These are phyloP conservation scores for Platynereis dumerilii DNA, from an alignment of 2,888 invertebrate species.

Conservation along the genomic window DNA sequence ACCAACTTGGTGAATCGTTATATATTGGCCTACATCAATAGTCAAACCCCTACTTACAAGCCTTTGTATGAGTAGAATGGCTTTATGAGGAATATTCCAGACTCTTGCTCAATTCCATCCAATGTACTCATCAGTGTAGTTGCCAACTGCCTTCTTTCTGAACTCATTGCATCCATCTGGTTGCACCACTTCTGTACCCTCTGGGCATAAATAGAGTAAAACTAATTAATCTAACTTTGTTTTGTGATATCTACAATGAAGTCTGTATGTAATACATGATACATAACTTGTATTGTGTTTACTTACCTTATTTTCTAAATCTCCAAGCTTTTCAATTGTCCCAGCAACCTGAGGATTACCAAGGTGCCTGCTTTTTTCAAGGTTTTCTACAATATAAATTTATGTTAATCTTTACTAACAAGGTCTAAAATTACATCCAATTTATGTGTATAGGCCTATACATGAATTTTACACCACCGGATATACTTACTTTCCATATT, in stretches of 20 bases:
- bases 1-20: no score
- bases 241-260: no score
- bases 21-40: no score
- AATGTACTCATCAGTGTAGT: constrained; percentile 56
- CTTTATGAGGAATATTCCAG: constrained; percentile 62
- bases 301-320: constrained; percentile 54
- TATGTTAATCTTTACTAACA: no score
- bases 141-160: constrained; percentile 52
- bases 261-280: no score
- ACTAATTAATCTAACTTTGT: no score
- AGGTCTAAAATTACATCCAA: not conserved
- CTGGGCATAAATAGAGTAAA: constrained; percentile 41
- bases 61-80: constrained; percentile 59
- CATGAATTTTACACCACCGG: not conserved
- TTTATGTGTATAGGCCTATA: not conserved
- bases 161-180: constrained; percentile 55
- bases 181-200: constrained; percentile 56
- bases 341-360: constrained; percentile 20
- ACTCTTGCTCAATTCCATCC: constrained; percentile 58
- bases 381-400: no score
- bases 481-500: constrained; percentile 55
- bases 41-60: constrained; percentile 28
- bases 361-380: no score
- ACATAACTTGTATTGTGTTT: no score
- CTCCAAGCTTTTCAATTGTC: constrained; percentile 59